phyloP scores from a whole-genome alignment of 2,113 vertebrate species.

The Chionodraco myersi region DNA sequence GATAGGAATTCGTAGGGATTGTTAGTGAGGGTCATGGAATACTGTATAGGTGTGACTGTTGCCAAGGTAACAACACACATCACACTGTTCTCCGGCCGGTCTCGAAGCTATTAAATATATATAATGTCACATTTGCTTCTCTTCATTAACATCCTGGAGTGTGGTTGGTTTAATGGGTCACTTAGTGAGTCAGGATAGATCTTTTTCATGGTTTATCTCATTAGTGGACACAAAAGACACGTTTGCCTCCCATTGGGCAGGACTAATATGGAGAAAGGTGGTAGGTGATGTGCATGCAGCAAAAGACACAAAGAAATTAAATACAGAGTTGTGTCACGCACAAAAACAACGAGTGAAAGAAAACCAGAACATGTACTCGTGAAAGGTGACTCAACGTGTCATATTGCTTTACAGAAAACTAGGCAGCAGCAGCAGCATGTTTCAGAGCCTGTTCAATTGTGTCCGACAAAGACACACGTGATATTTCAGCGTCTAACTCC shows the following conservation, averaged over 20 bases:
- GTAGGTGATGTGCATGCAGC: not conserved
- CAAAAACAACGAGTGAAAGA: slow-evolving; percentile 25
- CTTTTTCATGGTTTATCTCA: not conserved
- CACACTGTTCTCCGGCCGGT: slow-evolving; percentile 13
- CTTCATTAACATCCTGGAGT: not conserved
- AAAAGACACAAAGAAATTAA: not conserved
- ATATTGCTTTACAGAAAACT: slow-evolving; percentile 31
- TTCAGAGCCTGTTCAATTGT: slow-evolving; percentile 35
- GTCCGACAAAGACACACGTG: slow-evolving; percentile 39
- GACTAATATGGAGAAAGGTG: slow-evolving; percentile 11
- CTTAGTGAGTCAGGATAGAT: not conserved
- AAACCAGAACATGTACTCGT: slow-evolving; percentile 5
- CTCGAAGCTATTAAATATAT: not conserved
- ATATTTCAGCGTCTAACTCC: slow-evolving; percentile 29
- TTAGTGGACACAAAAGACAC: not conserved
- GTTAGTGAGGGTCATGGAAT: not conserved
- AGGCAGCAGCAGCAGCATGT: slow-evolving; percentile 18
- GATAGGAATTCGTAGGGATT: not conserved
- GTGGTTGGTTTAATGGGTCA: not conserved
- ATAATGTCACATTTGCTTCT: not conserved
- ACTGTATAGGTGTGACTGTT: slow-evolving; percentile 55
- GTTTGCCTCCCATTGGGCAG: not conserved
- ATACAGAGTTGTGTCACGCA: slow-evolving; percentile 7
- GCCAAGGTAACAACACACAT: slow-evolving; percentile 43
- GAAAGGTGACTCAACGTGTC: slow-evolving; percentile 52